These are phyloP conservation scores for Anaspis maculata DNA, from an alignment of 2,888 invertebrate genomes.

Conservation along the genomic window DNA sequence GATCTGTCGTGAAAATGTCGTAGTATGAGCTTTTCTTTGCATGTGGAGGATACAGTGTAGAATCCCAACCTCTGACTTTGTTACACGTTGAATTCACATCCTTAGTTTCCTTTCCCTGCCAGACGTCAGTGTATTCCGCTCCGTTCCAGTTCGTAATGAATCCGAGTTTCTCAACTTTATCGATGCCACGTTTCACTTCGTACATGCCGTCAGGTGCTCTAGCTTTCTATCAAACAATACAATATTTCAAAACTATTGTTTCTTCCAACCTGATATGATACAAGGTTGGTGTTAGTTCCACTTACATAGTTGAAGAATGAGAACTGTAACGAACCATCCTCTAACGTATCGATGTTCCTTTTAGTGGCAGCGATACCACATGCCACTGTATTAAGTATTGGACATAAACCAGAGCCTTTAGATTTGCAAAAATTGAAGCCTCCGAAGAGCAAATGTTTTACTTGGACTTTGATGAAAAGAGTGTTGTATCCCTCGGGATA, in stretches of 20 bases:
- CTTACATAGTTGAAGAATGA: background rate
- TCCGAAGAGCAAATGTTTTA: background rate
- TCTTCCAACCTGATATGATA: background rate
- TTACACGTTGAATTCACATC: slow-evolving; percentile 1
- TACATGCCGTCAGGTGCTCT: slow-evolving; percentile 45
- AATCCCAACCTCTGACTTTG: slow-evolving; percentile 1
- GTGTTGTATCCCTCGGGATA: background rate
- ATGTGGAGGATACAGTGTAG: slow-evolving; percentile 2
- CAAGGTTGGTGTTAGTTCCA: background rate
- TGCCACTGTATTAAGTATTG: background rate
- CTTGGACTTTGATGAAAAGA: slow-evolving; percentile 1
- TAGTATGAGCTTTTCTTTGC: background rate
- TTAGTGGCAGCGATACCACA: background rate
- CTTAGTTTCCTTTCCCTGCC: background rate
- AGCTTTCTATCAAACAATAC: slow-evolving; percentile 41
- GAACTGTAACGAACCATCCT: background rate
- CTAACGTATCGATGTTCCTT: background rate
- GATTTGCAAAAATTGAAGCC: slow-evolving; percentile 1
- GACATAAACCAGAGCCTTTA: background rate
- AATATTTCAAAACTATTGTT: background rate
- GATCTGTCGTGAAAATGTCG: background rate
- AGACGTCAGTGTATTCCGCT: background rate
- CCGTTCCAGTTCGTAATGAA: slow-evolving; percentile 44
- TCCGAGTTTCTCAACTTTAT: slow-evolving; percentile 42
- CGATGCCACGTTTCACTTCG: slow-evolving; percentile 46